Percentiles rank a stretch among this genome's conserved stretches.
These are phyloP conservation scores for Lepidocolaptes lacrymiger DNA, from an alignment of 2,797 vertebrate genomes.

Conservation along the genomic window DNA sequence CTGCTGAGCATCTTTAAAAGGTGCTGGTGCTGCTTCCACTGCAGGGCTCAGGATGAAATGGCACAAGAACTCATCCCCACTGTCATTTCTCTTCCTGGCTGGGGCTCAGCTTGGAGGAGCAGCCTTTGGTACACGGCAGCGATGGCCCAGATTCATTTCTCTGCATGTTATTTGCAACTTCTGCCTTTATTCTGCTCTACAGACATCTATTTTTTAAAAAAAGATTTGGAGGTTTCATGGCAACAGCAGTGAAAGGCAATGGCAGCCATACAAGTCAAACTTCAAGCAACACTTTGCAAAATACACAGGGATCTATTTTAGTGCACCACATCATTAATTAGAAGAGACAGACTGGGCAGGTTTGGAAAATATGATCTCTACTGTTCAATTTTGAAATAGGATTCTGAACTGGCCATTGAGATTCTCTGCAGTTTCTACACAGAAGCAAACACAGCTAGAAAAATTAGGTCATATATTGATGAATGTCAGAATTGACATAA, in stretches of 20 bases:
- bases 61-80: neutral
- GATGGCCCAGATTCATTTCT: neutral
- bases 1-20: neutral
- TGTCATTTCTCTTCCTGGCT: neutral
- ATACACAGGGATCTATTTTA: conserved; percentile 37
- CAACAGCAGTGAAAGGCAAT: conserved; percentile 25
- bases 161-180: neutral
- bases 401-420: conserved; percentile 7
- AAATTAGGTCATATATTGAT: conserved; percentile 29
- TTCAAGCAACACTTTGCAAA: conserved; percentile 56
- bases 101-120: neutral
- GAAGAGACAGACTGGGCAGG: conserved; percentile 31
- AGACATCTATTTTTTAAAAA: neutral
- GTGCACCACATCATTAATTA: conserved; percentile 55
- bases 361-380: conserved; percentile 55
- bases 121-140: neutral
- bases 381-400: conserved; percentile 25
- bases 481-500: conserved; percentile 26
- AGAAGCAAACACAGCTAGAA: conserved; percentile 12
- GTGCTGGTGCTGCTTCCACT: neutral
- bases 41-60: neutral
- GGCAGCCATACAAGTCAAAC: conserved; percentile 54
- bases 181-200: neutral
- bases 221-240: conserved; percentile 39
- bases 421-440: conserved; percentile 11